Evolutionary conservation across 30 jellyfish, hydroid and myxozoan genomes (phyloP), one percentile per base, ranked within the genome.

Genomic region (Aurelia aurita complex sp. Pacific): DNA sequence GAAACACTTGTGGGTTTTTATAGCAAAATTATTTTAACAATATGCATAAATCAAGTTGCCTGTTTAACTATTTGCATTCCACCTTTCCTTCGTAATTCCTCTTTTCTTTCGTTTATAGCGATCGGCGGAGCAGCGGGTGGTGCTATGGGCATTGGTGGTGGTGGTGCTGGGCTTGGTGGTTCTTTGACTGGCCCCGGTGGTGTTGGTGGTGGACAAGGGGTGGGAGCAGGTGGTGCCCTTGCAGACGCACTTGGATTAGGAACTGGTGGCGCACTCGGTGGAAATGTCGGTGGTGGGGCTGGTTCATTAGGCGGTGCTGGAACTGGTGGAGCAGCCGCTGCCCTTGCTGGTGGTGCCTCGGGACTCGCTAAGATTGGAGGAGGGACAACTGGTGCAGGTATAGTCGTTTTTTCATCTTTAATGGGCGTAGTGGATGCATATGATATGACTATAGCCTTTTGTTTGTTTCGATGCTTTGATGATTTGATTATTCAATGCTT

Each of bases 281-380:
- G 95, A 5, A 92, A 87, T 83, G 91, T 65, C 23, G 97, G 96
- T 16, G 97, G 96, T 50, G 96, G 92, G 16, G 93, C 90, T 72
- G 97, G 96, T 29, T 86, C 95, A 9, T 89, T 86, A 33, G 89
- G 89, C 1, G 95, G 89, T 19, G 89, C 43, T 54, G 95, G 85
- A 15, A 67, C 95, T 19, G 95, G 85, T 23, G 89, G 79, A 5
- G 95, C 89, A 2, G 89, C 95, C 17, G 95, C 95, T 3, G 89
- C 95, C 46, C 67, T 86, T 38, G 89, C 95, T 53, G 95, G 77
- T 65, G 97, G 92, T 55, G 98, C 90, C 36, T 75, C 91, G 46
- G 98, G 96, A 4, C 70, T 80, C 63, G 6, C 88, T 17, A 72
- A 85, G 18, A 89, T 74, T 38, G 89, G 85, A 2, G 95, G 95